A percentile compares a stretch with the other conserved stretches of the same genome.
These are phyloP conservation scores for Anarrhichthys ocellatus DNA, from an alignment of 2,113 vertebrate species.

Conservation along the genomic window DNA sequence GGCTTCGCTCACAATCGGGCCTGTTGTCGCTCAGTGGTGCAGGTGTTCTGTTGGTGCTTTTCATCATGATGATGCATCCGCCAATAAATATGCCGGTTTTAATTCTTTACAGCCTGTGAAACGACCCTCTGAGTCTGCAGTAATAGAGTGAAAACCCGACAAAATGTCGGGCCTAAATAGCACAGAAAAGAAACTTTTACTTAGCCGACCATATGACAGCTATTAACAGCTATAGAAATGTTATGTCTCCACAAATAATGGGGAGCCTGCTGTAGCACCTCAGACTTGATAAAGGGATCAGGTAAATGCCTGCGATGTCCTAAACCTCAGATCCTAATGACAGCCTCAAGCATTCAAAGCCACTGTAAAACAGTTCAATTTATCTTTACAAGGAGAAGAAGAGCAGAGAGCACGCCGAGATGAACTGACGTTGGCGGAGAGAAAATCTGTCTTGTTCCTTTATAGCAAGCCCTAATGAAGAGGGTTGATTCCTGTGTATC, in stretches of 20 bases:
- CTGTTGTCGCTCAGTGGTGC: constrained; percentile 58
- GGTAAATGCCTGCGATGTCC: background rate
- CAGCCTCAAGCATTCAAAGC: background rate
- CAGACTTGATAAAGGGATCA: constrained; percentile 10
- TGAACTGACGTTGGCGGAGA: background rate
- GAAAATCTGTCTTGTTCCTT: constrained; percentile 15
- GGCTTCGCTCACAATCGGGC: constrained; percentile 70
- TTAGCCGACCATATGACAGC: no score
- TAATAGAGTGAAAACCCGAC: background rate
- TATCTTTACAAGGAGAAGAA: background rate
- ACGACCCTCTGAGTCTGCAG: background rate
- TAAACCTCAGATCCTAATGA: background rate
- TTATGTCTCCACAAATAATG: background rate
- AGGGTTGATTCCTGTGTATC: constrained; percentile 54
- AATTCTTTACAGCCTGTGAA: background rate
- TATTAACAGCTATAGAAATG: background rate
- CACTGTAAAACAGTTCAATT: constrained; percentile 1
- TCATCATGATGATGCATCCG: constrained; percentile 7
- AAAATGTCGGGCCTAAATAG: background rate
- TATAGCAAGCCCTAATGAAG: constrained; percentile 66
- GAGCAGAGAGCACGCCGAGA: constrained; percentile 1
- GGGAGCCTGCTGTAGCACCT: background rate
- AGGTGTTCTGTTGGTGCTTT: constrained; percentile 47
- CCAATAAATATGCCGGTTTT: background rate
- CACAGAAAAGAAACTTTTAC: background rate